A percentile compares a stretch with the other conserved stretches of the same genome.
Conservation (phyloP, 1,140 invertebrate genomes). For the Nebria ingens region DNA sequence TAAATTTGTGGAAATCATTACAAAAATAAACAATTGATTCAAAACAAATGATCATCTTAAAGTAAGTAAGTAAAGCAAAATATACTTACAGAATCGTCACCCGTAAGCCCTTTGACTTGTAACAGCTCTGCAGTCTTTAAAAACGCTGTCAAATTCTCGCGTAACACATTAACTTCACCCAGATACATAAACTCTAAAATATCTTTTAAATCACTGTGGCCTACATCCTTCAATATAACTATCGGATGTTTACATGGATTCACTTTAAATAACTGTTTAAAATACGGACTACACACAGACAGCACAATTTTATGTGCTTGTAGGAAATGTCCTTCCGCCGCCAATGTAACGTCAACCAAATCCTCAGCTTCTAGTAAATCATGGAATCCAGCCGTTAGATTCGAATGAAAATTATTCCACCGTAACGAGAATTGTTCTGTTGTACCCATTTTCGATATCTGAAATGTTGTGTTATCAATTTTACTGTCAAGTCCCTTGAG, state of each 20-base stretch:
- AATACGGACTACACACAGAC: conserved; percentile 62
- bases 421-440: conserved; percentile 49
- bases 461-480: too few relatives aligned
- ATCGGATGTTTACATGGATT: conserved; percentile 45
- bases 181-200: conserved; percentile 76
- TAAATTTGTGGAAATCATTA: too few relatives aligned
- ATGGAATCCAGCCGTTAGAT: conserved; percentile 49
- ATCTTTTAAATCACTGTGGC: conserved; percentile 62
- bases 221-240: conserved; percentile 69
- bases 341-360: conserved; percentile 62
- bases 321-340: conserved; percentile 55
- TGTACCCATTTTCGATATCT: too few relatives aligned
- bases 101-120: conserved; percentile 76
- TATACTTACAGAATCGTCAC: conserved; percentile 32
- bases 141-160: conserved; percentile 77
- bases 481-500: too few relatives aligned
- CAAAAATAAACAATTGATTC: too few relatives aligned
- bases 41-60: not conserved
- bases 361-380: conserved; percentile 50
- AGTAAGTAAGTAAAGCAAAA: conserved; percentile 4
- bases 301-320: conserved; percentile 63
- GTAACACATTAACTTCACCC: conserved; percentile 84
- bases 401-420: conserved; percentile 57
- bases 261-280: conserved; percentile 56
- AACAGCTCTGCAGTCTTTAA: conserved; percentile 78